Percentiles rank a stretch among this genome's conserved stretches.
Evolutionary conservation across 2,888 invertebrate species (phyloP).

Genomic region (Blastobasis adustella): DNA sequence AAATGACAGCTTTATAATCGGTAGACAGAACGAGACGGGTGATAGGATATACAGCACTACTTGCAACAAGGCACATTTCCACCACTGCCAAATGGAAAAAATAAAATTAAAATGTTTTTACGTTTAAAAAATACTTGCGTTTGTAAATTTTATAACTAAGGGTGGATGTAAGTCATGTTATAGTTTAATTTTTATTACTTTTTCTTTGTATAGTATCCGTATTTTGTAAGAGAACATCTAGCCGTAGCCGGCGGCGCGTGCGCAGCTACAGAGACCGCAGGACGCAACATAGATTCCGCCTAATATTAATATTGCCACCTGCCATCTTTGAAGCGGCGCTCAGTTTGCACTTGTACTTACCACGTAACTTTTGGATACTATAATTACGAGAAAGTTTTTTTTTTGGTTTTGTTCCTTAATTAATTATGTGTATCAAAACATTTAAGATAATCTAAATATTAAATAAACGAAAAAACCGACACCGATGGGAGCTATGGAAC

Average conservation of each 20-base stretch:
- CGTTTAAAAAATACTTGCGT: slow-evolving; percentile 41
- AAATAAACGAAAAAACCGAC: slow-evolving; percentile 57
- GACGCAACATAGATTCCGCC: slow-evolving; percentile 69
- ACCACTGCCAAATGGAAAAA: slow-evolving; percentile 69
- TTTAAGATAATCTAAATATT: slow-evolving; percentile 67
- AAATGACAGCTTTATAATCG: slow-evolving; percentile 68
- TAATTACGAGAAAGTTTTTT: slow-evolving; percentile 21
- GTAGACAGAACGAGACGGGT: slow-evolving; percentile 49
- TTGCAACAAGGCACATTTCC: slow-evolving; percentile 75
- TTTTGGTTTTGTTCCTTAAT: slow-evolving; percentile 73
- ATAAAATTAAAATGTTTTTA: slow-evolving; percentile 42
- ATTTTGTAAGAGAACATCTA: slow-evolving; percentile 11
- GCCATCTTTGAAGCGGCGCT: slow-evolving; percentile 67
- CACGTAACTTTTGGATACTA: slow-evolving; percentile 23
- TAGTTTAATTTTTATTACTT: slow-evolving; percentile 66
- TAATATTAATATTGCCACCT: slow-evolving; percentile 66
- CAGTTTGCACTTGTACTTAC: slow-evolving; percentile 57
- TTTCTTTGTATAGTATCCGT: slow-evolving; percentile 66
- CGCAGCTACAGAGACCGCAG: slow-evolving; percentile 64
- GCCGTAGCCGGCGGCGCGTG: slow-evolving; percentile 27
- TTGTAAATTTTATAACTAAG: slow-evolving; percentile 67
- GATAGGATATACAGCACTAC: slow-evolving; percentile 39
- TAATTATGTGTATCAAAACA: slow-evolving; percentile 68
- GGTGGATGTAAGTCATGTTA: slow-evolving; percentile 69
- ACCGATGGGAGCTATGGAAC: slow-evolving; percentile 46